phyloP scores from a whole-genome alignment of 1,140 invertebrate genomes.

The Solenopsis invicta region DNA sequence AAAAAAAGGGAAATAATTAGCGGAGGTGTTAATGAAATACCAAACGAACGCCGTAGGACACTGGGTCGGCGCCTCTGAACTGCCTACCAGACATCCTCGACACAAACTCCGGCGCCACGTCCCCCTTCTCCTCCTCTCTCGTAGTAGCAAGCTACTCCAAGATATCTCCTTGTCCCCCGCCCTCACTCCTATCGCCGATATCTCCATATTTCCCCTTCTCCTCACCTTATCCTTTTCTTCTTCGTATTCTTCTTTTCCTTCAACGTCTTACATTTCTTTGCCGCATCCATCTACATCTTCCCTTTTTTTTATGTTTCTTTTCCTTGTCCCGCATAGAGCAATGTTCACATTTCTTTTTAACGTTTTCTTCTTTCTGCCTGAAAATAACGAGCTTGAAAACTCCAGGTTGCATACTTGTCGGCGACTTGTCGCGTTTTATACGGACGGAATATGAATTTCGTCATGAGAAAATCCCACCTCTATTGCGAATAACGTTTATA shows the following conservation, averaged over 20 bases:
- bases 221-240: conserved; percentile 52
- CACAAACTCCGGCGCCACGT: conserved; percentile 86
- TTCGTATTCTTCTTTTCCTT: conserved; percentile 62
- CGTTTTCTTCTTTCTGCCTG: conserved; percentile 49
- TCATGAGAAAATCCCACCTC: neutral
- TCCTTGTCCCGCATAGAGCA: conserved; percentile 51
- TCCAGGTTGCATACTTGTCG: neutral
- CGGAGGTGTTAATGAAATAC: conserved; percentile 87
- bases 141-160: conserved; percentile 68
- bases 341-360: conserved; percentile 34
- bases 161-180: conserved; percentile 66
- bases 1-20: conserved; percentile 86
- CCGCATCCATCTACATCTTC: conserved; percentile 56
- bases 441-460: neutral
- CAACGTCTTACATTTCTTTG: conserved; percentile 64
- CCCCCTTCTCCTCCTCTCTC: conserved; percentile 67
- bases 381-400: conserved; percentile 13
- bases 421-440: neutral
- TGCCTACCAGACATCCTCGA: conserved; percentile 86
- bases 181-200: no score
- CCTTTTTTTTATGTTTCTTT: conserved; percentile 38
- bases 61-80: conserved; percentile 86
- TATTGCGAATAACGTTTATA: neutral
- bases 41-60: conserved; percentile 86
- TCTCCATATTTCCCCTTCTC: conserved; percentile 7